A percentile compares a stretch with the other conserved stretches of the same genome.
Evolutionary conservation across 1,140 invertebrate genomes (phyloP).

Genomic region (Aphelenchoides fujianensis): DNA sequence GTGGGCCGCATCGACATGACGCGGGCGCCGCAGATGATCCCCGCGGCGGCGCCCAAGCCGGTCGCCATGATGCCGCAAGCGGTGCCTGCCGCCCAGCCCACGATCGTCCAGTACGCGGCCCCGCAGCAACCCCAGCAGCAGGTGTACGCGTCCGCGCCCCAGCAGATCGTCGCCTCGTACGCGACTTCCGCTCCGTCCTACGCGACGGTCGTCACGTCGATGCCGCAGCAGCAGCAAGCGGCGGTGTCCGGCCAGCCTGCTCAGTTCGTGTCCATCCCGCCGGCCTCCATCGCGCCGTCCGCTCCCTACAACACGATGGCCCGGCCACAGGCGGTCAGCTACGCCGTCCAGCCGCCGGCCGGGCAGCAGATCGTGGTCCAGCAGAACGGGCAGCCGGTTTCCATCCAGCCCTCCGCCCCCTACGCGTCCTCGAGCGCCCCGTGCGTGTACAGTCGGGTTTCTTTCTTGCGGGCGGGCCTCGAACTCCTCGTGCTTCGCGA

Average conservation of each 20-base stretch:
- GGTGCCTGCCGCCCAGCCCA: background rate
- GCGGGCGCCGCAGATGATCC: conserved; percentile 3
- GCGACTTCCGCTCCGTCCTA: background rate
- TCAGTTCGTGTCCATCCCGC: background rate
- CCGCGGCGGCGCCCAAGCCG: background rate
- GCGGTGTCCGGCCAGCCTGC: background rate
- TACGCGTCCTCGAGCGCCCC: background rate
- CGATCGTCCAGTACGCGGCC: background rate
- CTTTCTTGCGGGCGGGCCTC: background rate
- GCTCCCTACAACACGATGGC: conserved; percentile 9
- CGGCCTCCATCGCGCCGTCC: background rate
- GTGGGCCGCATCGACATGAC: conserved; percentile 29
- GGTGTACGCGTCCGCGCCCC: background rate
- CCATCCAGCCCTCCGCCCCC: background rate
- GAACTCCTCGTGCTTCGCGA: too few species aligned
- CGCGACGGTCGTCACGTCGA: background rate
- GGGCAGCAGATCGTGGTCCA: conserved; percentile 3
- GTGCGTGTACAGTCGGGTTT: background rate
- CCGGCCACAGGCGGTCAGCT: background rate
- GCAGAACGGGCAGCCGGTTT: background rate
- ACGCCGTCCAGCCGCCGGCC: background rate
- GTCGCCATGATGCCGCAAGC: background rate
- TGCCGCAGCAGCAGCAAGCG: background rate
- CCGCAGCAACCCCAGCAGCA: background rate
- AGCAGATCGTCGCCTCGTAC: background rate